These are phyloP conservation scores for Monopis laevigella DNA, from an alignment of 2,888 invertebrate genomes.

Conservation along the genomic window DNA sequence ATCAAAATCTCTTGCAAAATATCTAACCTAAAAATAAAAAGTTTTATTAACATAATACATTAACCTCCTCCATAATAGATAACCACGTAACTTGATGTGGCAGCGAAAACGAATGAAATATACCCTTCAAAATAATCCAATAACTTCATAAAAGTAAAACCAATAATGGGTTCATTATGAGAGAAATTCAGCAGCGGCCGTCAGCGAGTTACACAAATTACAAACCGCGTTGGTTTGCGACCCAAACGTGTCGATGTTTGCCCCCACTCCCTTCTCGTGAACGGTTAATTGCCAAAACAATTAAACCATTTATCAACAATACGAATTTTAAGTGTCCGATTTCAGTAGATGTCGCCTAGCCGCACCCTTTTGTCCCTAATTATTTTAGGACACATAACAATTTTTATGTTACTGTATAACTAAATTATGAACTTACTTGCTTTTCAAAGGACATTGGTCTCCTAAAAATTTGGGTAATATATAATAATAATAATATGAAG, in stretches of 20 bases:
- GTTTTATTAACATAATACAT: no score
- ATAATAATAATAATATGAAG: no score
- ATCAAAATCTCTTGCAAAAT: no score
- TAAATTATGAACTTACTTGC: background rate
- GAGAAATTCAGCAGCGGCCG: slow-evolving; percentile 10
- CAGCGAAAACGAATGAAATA: no score
- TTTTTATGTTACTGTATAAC: background rate
- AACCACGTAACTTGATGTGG: no score
- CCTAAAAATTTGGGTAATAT: background rate
- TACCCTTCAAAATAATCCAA: no score
- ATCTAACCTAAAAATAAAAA: no score
- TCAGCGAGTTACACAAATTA: slow-evolving; percentile 19
- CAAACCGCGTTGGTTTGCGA: slow-evolving; percentile 13
- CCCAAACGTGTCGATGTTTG: slow-evolving; percentile 17
- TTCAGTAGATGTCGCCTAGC: slow-evolving; percentile 25
- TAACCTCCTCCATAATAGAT: no score
- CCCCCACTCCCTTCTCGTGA: slow-evolving; percentile 18
- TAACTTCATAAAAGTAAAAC: no score
- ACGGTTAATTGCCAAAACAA: slow-evolving; percentile 22
- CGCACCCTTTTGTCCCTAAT: slow-evolving; percentile 28
- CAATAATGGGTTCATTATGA: slow-evolving; percentile 1
- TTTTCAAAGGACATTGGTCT: background rate
- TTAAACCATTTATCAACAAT: slow-evolving; percentile 30
- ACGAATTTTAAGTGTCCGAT: slow-evolving; percentile 35
- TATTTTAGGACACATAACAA: slow-evolving; percentile 23